Conservation (phyloP, 2,113 vertebrate genomes). For the Copsychus sechellarum region DNA sequence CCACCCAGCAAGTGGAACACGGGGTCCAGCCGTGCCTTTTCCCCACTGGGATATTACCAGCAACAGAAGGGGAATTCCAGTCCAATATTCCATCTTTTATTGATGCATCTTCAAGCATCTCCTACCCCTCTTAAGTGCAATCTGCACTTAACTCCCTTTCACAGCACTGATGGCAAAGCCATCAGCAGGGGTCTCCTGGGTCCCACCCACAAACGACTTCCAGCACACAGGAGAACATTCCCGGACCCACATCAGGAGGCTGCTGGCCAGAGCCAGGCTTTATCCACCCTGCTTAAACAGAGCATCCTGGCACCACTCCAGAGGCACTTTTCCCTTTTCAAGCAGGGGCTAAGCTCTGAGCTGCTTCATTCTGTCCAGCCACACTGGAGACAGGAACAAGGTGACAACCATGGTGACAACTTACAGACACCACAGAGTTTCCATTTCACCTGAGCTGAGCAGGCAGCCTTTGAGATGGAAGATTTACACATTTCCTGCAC, state of each 20-base stretch:
- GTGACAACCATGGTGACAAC: not conserved
- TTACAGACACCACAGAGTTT: not conserved
- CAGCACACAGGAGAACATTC: not conserved
- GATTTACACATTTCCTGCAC: not conserved
- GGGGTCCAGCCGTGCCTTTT: fast-evolving
- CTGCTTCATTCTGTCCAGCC: fast-evolving
- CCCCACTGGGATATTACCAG: not conserved
- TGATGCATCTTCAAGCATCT: not conserved
- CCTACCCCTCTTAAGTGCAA: not conserved
- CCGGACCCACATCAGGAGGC: fast-evolving
- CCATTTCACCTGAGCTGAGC: not conserved
- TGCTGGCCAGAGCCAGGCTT: not conserved
- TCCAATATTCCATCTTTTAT: not conserved
- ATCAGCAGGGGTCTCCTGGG: not conserved
- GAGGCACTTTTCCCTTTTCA: not conserved
- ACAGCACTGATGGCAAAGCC: not conserved
- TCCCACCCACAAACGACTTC: fast-evolving
- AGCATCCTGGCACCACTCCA: not conserved
- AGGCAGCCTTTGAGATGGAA: not conserved
- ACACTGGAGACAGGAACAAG: not conserved
- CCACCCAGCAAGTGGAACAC: not conserved
- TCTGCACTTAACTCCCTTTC: not conserved
- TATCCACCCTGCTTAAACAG: not conserved
- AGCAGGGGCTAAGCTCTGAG: not conserved
- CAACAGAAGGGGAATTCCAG: not conserved